Percentiles rank a stretch among this genome's conserved stretches.
Conservation (phyloP, 2,888 invertebrate genomes). For the Acrobasis consociella region DNA sequence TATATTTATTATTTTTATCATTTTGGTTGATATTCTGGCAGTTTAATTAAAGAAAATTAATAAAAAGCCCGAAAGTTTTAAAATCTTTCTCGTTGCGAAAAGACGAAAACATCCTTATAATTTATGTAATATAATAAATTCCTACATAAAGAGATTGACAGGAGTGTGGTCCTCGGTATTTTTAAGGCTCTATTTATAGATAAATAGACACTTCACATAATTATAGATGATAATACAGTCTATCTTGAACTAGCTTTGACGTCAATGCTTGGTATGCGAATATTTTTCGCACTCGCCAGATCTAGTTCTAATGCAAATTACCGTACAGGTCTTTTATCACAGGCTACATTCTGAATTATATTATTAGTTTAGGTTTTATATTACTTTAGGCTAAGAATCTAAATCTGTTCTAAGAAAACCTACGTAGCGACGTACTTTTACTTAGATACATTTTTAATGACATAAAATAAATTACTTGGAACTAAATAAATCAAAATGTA, state of each 20-base stretch:
- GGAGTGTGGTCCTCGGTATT: conserved; percentile 4
- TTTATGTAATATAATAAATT: neutral
- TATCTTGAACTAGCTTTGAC: conserved; percentile 26
- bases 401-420: too few species aligned
- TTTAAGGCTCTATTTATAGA: conserved; percentile 15
- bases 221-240: conserved; percentile 21
- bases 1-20: too few species aligned
- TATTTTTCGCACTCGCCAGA: conserved; percentile 34
- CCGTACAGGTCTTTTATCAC: conserved; percentile 36
- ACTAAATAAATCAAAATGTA: too few species aligned
- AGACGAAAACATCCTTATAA: neutral
- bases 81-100: neutral
- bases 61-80: too few species aligned
- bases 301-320: conserved; percentile 31
- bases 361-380: neutral
- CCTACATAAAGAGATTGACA: conserved; percentile 1
- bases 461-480: too few species aligned
- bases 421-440: too few species aligned
- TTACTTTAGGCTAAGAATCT: too few species aligned
- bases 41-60: too few species aligned
- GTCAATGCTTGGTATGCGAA: conserved; percentile 31
- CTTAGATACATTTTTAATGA: too few species aligned
- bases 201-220: conserved; percentile 17
- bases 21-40: too few species aligned
- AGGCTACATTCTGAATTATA: conserved; percentile 24